phyloP scores from a whole-genome alignment of 2,888 invertebrate species.

The Carpatolechia fugitivella region DNA sequence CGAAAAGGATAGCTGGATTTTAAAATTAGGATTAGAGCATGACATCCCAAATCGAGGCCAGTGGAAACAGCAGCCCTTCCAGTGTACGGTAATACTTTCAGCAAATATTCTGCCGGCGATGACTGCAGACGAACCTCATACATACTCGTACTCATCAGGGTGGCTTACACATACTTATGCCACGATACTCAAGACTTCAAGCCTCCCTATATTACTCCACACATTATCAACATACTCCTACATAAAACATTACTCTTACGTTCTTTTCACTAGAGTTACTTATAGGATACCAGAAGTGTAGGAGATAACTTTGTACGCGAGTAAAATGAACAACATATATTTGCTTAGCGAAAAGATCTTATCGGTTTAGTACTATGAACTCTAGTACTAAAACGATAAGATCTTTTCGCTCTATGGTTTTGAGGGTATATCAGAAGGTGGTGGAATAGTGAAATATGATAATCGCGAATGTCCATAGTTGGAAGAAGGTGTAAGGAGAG shows the following conservation, averaged over 20 bases:
- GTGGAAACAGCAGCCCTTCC: constrained; percentile 30
- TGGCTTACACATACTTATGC: constrained; percentile 37
- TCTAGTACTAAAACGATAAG: too few species aligned
- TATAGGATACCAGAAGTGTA: not conserved
- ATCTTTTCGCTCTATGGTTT: not conserved
- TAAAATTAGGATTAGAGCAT: too few species aligned
- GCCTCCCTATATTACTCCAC: constrained; percentile 45
- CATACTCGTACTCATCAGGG: constrained; percentile 30
- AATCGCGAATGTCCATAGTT: constrained; percentile 73
- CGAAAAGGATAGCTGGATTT: too few species aligned
- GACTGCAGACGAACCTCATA: constrained; percentile 23
- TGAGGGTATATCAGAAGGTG: not conserved
- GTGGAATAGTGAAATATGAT: constrained; percentile 65
- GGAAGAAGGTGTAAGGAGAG: constrained; percentile 44
- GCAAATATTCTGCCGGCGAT: constrained; percentile 62
- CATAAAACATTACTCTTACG: not conserved
- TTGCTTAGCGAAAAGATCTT: not conserved
- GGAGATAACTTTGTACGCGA: not conserved
- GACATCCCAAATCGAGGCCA: constrained; percentile 7
- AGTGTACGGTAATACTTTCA: constrained; percentile 58
- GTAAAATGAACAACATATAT: not conserved
- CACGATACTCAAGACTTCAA: constrained; percentile 59
- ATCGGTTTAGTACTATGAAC: not conserved
- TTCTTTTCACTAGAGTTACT: not conserved
- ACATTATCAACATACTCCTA: not conserved